phyloP scores from a whole-genome alignment of 2,888 invertebrate species.

The Axea sp. region DNA sequence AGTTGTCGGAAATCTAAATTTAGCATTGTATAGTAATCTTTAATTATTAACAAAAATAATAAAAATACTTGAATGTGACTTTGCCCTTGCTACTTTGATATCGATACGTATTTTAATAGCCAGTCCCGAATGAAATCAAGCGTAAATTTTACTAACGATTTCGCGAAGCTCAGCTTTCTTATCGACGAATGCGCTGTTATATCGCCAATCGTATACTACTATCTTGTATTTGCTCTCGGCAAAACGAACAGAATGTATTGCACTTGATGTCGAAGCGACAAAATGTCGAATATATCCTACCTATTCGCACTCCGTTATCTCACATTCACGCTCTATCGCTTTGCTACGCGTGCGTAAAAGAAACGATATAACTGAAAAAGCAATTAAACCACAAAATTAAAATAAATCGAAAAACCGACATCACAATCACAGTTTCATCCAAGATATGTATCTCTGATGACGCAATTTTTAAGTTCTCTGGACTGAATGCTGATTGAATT shows the following conservation, averaged over 20 bases:
- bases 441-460: too few relatives aligned
- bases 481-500: too few relatives aligned
- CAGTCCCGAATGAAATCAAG: constrained; percentile 32
- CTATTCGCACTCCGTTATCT: constrained; percentile 66
- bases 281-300: constrained; percentile 51
- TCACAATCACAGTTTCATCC: constrained; percentile 5
- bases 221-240: constrained; percentile 38
- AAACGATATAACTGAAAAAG: constrained; percentile 9
- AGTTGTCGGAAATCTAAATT: constrained; percentile 21
- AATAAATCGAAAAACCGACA: constrained; percentile 4
- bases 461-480: too few relatives aligned
- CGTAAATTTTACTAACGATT: constrained; percentile 30
- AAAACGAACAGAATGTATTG: constrained; percentile 39
- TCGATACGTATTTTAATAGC: constrained; percentile 21
- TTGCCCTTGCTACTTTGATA: constrained; percentile 21
- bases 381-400: constrained; percentile 30
- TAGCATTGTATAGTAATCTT: constrained; percentile 10
- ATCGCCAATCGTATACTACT: constrained; percentile 30
- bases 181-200: constrained; percentile 29
- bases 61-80: constrained; percentile 25
- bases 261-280: constrained; percentile 46
- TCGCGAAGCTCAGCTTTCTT: constrained; percentile 36
- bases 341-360: constrained; percentile 54
- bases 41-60: constrained; percentile 38
- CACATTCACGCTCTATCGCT: constrained; percentile 71